Evolutionary conservation across 2,888 invertebrate species (phyloP).

Genomic region (Andricus curvator): DNA sequence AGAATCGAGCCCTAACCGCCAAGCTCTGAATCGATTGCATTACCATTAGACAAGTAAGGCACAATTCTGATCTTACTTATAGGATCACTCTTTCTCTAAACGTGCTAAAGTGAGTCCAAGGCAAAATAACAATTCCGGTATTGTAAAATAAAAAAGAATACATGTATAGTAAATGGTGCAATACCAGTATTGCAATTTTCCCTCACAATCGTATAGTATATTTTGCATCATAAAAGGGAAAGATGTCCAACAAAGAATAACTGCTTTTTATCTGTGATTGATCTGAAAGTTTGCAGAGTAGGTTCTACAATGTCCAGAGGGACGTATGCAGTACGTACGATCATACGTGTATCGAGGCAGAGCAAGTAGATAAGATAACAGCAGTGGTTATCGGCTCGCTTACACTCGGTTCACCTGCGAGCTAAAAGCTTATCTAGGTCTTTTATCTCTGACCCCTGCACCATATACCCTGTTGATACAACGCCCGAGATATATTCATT

Average conservation of each 20-base stretch:
- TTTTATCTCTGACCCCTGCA: constrained; percentile 76
- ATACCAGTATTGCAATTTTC: too few species aligned
- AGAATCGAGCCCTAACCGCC: too few species aligned
- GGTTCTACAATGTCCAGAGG: not conserved
- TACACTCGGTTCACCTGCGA: constrained; percentile 74
- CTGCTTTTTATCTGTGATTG: not conserved
- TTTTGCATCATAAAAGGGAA: not conserved
- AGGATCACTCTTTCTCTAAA: too few species aligned
- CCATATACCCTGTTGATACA: constrained; percentile 64
- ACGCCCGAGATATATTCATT: constrained; percentile 4
- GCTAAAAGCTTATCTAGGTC: constrained; percentile 68
- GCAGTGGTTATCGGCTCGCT: constrained; percentile 70
- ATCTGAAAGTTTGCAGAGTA: not conserved
- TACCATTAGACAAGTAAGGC: too few species aligned
- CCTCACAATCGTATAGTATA: too few species aligned
- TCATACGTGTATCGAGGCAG: constrained; percentile 57
- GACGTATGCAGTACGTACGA: not conserved
- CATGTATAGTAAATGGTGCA: too few species aligned
- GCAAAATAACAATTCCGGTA: too few species aligned
- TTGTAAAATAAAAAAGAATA: too few species aligned
- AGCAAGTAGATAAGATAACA: constrained; percentile 71
- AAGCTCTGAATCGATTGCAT: too few species aligned
- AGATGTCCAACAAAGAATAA: not conserved
- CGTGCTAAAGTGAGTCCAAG: too few species aligned
- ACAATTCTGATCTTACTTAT: too few species aligned